Evolutionary conservation across 2,113 vertebrate genomes (phyloP).

Genomic region (Rutilus rutilus): DNA sequence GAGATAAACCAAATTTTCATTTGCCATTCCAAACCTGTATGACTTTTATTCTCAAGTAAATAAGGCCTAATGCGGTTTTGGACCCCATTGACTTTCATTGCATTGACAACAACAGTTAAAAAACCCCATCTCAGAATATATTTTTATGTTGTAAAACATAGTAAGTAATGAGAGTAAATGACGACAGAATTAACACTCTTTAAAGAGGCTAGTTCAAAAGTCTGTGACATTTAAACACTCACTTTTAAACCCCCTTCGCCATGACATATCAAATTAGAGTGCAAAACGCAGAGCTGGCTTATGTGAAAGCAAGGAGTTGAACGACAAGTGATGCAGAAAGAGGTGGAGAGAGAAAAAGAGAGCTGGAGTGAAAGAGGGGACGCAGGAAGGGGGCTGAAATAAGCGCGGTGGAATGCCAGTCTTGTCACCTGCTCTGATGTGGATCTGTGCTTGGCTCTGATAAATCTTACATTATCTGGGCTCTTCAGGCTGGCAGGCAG

Average conservation of each 20-base stretch:
- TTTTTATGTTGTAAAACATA: conserved; percentile 5
- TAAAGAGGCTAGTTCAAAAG: conserved; percentile 6
- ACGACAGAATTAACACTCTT: background rate
- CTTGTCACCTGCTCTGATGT: conserved; percentile 65
- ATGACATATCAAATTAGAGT: conserved; percentile 31
- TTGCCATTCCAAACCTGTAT: background rate
- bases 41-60: background rate
- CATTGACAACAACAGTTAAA: background rate
- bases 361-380: conserved; percentile 48
- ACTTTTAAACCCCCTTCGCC: background rate
- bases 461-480: conserved; percentile 76
- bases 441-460: conserved; percentile 66
- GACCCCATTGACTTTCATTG: background rate
- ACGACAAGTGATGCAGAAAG: conserved; percentile 31
- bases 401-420: conserved; percentile 63
- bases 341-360: conserved; percentile 41
- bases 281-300: background rate
- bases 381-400: conserved; percentile 59
- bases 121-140: background rate
- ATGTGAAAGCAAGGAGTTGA: conserved; percentile 36
- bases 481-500: conserved; percentile 72
- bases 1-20: background rate
- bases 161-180: background rate
- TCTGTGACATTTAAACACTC: conserved; percentile 4
- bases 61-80: background rate